These are phyloP conservation scores for Chionis minor DNA, from an alignment of 2,113 vertebrate genomes.

Conservation along the genomic window DNA sequence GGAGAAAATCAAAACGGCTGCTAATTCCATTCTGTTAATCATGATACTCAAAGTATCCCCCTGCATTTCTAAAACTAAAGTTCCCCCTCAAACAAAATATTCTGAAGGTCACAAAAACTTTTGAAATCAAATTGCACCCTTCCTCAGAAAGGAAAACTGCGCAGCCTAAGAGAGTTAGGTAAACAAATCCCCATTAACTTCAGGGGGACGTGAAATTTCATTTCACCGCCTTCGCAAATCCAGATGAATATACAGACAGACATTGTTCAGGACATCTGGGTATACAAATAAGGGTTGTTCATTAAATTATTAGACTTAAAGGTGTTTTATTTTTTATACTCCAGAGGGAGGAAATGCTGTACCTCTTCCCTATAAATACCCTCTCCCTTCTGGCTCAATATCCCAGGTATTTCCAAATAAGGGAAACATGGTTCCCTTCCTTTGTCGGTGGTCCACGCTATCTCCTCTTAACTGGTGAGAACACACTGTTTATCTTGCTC, in stretches of 20 bases:
- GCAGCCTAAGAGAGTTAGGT: not conserved
- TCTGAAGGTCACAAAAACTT: not conserved
- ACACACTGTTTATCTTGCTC: slow-evolving; percentile 31
- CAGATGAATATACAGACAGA: not conserved
- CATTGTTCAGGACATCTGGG: slow-evolving; percentile 31
- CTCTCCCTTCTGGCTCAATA: not conserved
- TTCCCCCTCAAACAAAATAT: not conserved
- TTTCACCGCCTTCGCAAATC: not conserved
- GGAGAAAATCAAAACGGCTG: not conserved
- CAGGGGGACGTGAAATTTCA: not conserved
- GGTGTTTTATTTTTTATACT: not conserved
- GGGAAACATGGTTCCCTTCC: not conserved
- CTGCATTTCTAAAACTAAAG: not conserved
- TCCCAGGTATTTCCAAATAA: slow-evolving; percentile 36
- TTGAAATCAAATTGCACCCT: not conserved
- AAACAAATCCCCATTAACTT: slow-evolving; percentile 19
- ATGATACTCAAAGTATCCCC: not conserved
- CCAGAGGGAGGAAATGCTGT: slow-evolving; percentile 15
- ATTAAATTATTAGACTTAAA: not conserved
- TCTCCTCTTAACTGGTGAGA: slow-evolving; percentile 29
- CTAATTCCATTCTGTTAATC: not conserved
- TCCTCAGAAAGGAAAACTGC: not conserved
- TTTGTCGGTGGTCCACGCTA: slow-evolving; percentile 14
- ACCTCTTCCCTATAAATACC: slow-evolving; percentile 29
- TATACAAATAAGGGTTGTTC: not conserved